Evolutionary conservation across 92 coral and sea anemone species (phyloP), one percentile per base, ranked within the genome.

Genomic region (Paramuricea clavata): DNA sequence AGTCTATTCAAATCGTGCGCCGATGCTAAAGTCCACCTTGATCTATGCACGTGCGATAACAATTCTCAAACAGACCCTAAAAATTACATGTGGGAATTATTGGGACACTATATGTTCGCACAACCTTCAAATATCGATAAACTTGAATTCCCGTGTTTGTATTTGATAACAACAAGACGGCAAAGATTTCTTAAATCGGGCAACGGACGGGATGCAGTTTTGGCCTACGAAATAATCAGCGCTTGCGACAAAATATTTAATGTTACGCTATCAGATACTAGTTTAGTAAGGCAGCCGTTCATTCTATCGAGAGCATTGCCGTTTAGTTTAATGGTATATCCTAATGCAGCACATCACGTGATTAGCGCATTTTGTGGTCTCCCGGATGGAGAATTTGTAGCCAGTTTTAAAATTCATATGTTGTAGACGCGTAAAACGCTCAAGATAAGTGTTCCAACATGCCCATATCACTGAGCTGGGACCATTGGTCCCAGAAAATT

Each of bases 21-120:
- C 65, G 98, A 95, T 39, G 86, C 65, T 32, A 77, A 77, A 27
- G 98, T 95, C 32, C 93, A 95, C 67, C 69, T 94, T 39, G 70
- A 90, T 77, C 92, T 95, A 12, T 95, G 98, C 91, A 92, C 98
- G 64, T 95, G 98, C 90, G 86, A 74, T 16, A 3, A 17, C 5
- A 49, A 23, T 1, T 26, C 76, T 7, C 15, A 19, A 23, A 13
- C 81, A 42, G 35, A 43, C 17, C 52, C 52, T 12, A 15, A 10
- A 47, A 47, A 35, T 13, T 27, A 74, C 35, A 21, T 74, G 21
- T 74, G 81, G 81, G 49, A 47, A 1, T 9, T 74, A 17, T 49
- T 74, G 22, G 62, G 81, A 2, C 13, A 74, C 31, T 47, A 74
- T 47, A 74, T 74, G 81, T 74, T 74, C 62, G 2, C 61, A 34